Conservation (phyloP, 64 coral and sea anemone species). For the Actinia equina region DNA sequence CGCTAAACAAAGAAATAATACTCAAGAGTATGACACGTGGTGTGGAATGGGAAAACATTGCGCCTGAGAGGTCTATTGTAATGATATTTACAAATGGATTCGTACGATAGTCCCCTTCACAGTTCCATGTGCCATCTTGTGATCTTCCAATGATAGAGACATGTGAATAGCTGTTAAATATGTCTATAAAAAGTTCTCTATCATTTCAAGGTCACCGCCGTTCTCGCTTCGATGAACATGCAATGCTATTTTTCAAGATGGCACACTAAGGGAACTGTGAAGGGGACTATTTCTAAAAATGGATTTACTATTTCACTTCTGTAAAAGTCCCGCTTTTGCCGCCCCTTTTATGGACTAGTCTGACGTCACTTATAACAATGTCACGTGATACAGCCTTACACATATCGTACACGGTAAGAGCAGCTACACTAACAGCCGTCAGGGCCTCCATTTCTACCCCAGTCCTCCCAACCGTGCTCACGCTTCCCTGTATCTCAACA, state of each 20-base stretch:
- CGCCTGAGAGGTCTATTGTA: not conserved
- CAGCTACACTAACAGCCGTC: slow-evolving; percentile 78
- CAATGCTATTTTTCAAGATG: too few relatives aligned
- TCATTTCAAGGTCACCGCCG: too few relatives aligned
- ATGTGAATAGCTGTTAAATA: too few relatives aligned
- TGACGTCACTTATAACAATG: slow-evolving; percentile 72
- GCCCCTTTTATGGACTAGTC: slow-evolving; percentile 75
- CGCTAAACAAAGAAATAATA: not conserved
- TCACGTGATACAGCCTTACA: slow-evolving; percentile 90
- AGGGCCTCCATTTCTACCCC: slow-evolving; percentile 94
- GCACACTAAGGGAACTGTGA: too few relatives aligned
- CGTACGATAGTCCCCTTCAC: too few relatives aligned
- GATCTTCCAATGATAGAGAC: too few relatives aligned
- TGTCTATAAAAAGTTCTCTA: too few relatives aligned
- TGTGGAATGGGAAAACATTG: not conserved
- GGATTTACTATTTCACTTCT: slow-evolving; percentile 7
- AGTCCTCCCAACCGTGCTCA: slow-evolving; percentile 73
- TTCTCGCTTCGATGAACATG: too few relatives aligned
- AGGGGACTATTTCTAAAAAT: too few relatives aligned
- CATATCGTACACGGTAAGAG: slow-evolving; percentile 93
- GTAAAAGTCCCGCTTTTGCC: slow-evolving; percentile 73
- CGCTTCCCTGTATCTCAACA: slow-evolving; percentile 56
- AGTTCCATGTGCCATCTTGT: too few relatives aligned
- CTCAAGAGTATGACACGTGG: not conserved
- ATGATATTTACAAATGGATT: not conserved